phyloP scores from a whole-genome alignment of 2,113 vertebrate genomes.

The Charina bottae region DNA sequence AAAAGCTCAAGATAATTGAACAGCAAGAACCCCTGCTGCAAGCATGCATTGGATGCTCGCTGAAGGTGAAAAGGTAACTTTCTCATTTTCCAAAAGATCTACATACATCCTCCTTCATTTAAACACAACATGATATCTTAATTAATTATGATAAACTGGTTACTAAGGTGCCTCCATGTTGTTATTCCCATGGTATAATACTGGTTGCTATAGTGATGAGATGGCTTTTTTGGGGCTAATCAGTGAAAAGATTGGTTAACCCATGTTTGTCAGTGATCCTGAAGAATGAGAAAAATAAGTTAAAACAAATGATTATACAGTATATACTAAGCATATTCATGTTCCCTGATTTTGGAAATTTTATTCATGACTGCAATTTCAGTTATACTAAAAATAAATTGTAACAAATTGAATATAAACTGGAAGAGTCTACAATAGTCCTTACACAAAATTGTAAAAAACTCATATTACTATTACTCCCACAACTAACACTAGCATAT shows the following conservation, averaged over 20 bases:
- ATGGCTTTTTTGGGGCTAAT: constrained; percentile 78
- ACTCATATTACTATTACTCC: not conserved
- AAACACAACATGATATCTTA: constrained; percentile 78
- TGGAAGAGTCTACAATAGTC: not conserved
- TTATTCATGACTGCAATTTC: constrained; percentile 28
- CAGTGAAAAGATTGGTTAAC: constrained; percentile 73
- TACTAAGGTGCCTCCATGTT: constrained; percentile 77
- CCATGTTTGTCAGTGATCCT: constrained; percentile 69
- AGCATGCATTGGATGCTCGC: constrained; percentile 46
- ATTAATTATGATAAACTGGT: constrained; percentile 82
- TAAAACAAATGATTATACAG: constrained; percentile 45
- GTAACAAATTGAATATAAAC: constrained; percentile 12
- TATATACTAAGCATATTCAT: constrained; percentile 47
- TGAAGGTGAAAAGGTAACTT: constrained; percentile 43
- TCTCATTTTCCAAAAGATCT: constrained; percentile 60
- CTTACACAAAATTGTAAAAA: not conserved
- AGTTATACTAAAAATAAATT: constrained; percentile 29
- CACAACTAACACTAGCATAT: not conserved
- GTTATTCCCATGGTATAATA: constrained; percentile 81
- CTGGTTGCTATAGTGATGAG: constrained; percentile 81
- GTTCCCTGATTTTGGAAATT: constrained; percentile 9
- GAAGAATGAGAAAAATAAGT: constrained; percentile 58
- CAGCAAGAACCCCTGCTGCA: constrained; percentile 37
- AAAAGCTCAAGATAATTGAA: constrained; percentile 43
- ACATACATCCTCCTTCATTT: constrained; percentile 66